A percentile compares a stretch with the other conserved stretches of the same genome.
Evolutionary conservation across 2,113 vertebrate genomes (phyloP).

Genomic region (Heterocephalus glaber): DNA sequence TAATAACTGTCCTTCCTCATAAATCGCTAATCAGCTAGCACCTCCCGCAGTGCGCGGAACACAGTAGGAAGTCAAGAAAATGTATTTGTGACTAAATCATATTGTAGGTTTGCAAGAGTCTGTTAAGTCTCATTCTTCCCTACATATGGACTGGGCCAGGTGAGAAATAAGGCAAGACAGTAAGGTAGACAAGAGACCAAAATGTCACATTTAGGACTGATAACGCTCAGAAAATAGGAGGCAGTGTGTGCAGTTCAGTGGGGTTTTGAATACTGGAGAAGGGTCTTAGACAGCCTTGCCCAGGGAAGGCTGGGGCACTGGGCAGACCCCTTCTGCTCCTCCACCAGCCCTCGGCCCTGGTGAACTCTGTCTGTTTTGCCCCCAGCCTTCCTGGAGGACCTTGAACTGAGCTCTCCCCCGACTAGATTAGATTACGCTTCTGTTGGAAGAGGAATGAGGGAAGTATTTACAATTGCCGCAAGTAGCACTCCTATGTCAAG

Average conservation of each 20-base stretch:
- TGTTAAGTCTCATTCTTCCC: not conserved
- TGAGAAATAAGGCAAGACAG: not conserved
- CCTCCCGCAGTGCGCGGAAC: not conserved
- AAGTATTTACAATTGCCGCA: not conserved
- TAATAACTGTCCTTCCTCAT: not conserved
- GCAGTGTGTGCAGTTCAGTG: not conserved
- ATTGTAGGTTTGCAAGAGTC: not conserved
- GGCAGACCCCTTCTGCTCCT: not conserved
- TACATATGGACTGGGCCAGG: not conserved
- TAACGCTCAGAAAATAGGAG: not conserved
- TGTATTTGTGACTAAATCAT: not conserved
- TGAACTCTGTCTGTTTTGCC: not conserved
- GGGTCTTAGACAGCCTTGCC: no score
- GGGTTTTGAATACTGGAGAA: not conserved
- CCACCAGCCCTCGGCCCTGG: no score
- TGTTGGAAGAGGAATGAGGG: not conserved
- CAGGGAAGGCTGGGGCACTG: not conserved
- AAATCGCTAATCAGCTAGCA: not conserved
- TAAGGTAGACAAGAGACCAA: not conserved
- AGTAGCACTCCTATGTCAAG: not conserved
- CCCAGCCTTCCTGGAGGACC: rapidly evolving
- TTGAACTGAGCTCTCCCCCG: not conserved
- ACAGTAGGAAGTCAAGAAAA: not conserved
- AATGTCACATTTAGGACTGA: not conserved
- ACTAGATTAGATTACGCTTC: not conserved